Evolutionary conservation across 2,113 vertebrate genomes (phyloP).

Genomic region (Oncorhynchus gorbuscha): DNA sequence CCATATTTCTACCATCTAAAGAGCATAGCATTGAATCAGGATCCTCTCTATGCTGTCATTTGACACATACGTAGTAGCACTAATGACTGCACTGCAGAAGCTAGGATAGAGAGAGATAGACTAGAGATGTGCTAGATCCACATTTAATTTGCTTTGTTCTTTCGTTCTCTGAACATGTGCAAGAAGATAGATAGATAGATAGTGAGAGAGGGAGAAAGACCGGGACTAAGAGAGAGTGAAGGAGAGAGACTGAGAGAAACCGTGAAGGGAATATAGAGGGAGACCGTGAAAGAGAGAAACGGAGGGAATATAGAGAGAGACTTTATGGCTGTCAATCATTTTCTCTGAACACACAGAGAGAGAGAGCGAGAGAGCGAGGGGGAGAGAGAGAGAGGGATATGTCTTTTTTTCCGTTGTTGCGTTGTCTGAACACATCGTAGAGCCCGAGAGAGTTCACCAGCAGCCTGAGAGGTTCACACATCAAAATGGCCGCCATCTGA

Average conservation of each 20-base stretch:
- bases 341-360: no score
- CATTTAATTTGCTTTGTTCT: no score
- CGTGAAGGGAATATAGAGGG: not conserved
- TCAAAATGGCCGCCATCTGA: slow-evolving; percentile 40
- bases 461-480: slow-evolving; percentile 15
- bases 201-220: slow-evolving; percentile 7
- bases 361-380: no score
- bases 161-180: no score
- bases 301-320: not conserved
- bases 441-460: slow-evolving; percentile 4
- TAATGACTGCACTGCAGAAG: slow-evolving; percentile 36
- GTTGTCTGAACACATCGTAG: not conserved
- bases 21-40: slow-evolving; percentile 31
- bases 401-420: not conserved
- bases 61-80: slow-evolving; percentile 13
- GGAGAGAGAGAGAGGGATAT: no score
- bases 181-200: not conserved
- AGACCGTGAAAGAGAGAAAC: not conserved
- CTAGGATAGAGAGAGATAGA: not conserved
- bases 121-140: no score
- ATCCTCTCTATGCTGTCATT: not conserved
- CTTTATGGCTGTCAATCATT: not conserved
- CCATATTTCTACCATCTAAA: slow-evolving; percentile 31
- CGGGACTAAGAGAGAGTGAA: not conserved
- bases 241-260: not conserved